Evolutionary conservation across 1,140 invertebrate genomes (phyloP), one percentile per base, ranked within the genome.

Genomic region (Ceratina japonica): DNA sequence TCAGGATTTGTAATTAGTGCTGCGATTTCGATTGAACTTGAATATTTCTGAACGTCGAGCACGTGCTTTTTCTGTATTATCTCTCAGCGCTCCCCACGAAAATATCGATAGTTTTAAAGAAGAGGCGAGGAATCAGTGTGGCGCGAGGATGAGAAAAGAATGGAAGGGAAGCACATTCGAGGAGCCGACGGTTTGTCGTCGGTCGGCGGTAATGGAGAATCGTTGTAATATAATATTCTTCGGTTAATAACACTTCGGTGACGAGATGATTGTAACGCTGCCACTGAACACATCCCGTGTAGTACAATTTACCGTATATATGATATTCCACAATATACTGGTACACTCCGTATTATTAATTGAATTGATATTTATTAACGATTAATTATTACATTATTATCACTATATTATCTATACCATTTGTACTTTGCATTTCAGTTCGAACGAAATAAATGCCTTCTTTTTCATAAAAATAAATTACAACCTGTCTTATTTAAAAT

Each of bases 361-460:
- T 91, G 77, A 91, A 90, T 92, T 91, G 87, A 90, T 91, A 91
- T 92, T 92, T 89, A 88, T 91, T 90, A 91, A 89, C 83, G 86
- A 90, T 92, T 92, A 89, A 90, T 92, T 91, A 91, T 91, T 89
- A 89, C 81, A 91, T 90, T 89, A 92, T 90, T 91, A 91, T 84
- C 88, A 91, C 90, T 92, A 92, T 89, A 91, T 92, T 91, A 92
- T 90, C 87, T 89, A 92, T 89, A 91, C 89, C 75, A 92, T 92
- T 92, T 92, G 91, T 92, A 92, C 91, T 91, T 92, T 92, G 91
- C 84, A 92, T 89, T 92, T 92, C 81, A 88, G 89, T 92, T 92
- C 83, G 85, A 89, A 92, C 83, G 88, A 92, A 92, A 92, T 92
- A 92, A 92, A 92, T 92, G 92, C 92, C 92, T 92, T 92, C 91